Base-by-base conservation (phyloP, 2,113 vertebrate genomes). In the Phrynocephalus versicolor region DNA sequence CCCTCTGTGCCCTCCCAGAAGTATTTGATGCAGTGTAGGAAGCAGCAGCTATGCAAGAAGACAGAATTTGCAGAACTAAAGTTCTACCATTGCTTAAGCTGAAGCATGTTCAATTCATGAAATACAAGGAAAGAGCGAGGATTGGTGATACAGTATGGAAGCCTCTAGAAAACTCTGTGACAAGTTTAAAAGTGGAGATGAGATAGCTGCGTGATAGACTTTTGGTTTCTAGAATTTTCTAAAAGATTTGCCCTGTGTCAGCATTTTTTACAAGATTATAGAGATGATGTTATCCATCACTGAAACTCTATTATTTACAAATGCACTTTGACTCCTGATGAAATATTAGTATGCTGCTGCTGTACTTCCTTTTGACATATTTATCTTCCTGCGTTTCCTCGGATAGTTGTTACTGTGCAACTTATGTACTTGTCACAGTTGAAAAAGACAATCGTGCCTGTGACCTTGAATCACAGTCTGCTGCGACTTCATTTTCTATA, bases 321-420 rank as follows among this genome's bases (percentile, higher is more conserved):
- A 57, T 81, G 13, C 79, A 86, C 6, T 60, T 15, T 10, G 83
- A 60, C 51, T 76, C n/a, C 91, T 86, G 69, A 45, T 81, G 37
- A 71, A 83, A 41, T 8, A 71, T 51, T 41, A 62, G 71, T 85
- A 27, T 77, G 87, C n/a, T 65, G 39, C 10, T 88, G 74, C 87
- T 83, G 12, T 2, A 67, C 83, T 65, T 83, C 25, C 65, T 84
- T 21, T 23, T 39, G 35, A n/a, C 57, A 39, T 14, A 12, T 4
- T 1, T 3, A 12, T 6, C 30, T 35, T 9, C 9, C 45, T 23
- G 8, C 25, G 39, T 55, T 23, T 16, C 65, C 15, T 37, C 62
- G 55, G n/a, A 30, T 25, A 45, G 6, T 21, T 85, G 25, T 60
- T 71, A 6, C 10, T 58, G 12, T 65, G 30, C 21, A 64, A 18